Evolutionary conservation across 2,797 vertebrate genomes (phyloP), one percentile per base, ranked within the genome.

Genomic region (Liparis tanakae): DNA sequence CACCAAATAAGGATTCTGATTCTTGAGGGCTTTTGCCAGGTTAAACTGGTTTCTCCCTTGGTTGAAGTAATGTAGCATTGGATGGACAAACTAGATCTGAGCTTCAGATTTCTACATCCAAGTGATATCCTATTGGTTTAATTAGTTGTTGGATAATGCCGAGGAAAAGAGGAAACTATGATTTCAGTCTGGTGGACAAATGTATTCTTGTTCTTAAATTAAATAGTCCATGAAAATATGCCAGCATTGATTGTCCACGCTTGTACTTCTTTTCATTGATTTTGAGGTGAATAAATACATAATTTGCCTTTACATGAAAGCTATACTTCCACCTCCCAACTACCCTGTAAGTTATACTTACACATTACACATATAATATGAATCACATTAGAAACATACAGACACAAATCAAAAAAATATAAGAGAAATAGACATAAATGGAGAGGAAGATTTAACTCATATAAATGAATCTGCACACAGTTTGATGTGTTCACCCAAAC

Each of bases 101-200:
- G 56, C 44, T 56, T 67, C 74, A 74, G 25, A 41, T 77, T 74
- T 76, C 7, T 3, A 30, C 20, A 66, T 58, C 56, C 10, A 57
- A 63, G 46, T 18, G 65, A 44, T 20, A 70, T 86, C 84, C 76
- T 73, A 48, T 54, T 69, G 79, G 83, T 59, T 87, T 77, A 88
- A 89, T 91, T 90, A 89, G 72, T 18, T 6, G 10, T 50, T 48
- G 30, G 34, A 68, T 79, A 54, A 68, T 59, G 55, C 69, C 33
- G 50, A 48, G 15, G 13, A 79, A 50, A 57, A 60, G 8, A 18
- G 48, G 5, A 59, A 65, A 78, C 10, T 5, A 39, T 36, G 34
- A 63, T 67, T 63, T 44, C 36, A 65, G 34, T 55, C 25, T 54
- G 57, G 34, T 41, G 37, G 50, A 10, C 53, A 55, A 46, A 53